Evolutionary conservation across 1,140 invertebrate genomes (phyloP), one percentile per base, ranked within the genome.

Genomic region (Drosophila obscura): DNA sequence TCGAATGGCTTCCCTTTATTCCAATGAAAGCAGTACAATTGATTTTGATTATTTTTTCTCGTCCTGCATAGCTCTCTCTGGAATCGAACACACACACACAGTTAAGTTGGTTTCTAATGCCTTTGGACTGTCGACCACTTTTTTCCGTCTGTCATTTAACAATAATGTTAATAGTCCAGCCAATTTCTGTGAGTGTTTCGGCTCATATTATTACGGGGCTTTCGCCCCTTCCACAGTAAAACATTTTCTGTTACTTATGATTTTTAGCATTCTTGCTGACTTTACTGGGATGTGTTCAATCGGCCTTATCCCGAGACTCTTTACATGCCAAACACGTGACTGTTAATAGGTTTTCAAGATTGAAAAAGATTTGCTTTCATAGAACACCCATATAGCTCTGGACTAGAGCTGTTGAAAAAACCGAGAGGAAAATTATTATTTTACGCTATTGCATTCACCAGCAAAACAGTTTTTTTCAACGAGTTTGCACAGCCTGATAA

Each of bases 81-180:
- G 60, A 7, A 6, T 1, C 6, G 26, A 7, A 52, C 39, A 39
- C 53, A 46, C 39, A 16, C 39, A 57, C 50, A 73, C 68, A 77
- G 73, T 58, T 55, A 87, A 87, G 81, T 85, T 85, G 82, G 59
- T 87, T 85, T 72, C 69, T 67, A 63, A 63, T 76, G 64, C 63
- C 64, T 55, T 24, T 41, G 58, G 58, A 53, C 73, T 50, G 71
- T 46, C 64, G 60, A 41, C 56, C 56, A 15, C 28, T 44, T 39
- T 28, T 48, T 46, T 26, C 11, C 24, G 28, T 44, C 35, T 31
- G 16, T 24, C 71, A 74, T 71, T 65, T 78, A 66, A n/a, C n/a
- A 81, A 85, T 85, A 85, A 85, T 87, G 82, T 81, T 85, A 82
- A 87, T 87, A 85, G 82, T 67, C 69, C 45, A 67, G 68, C 69